Evolutionary conservation across 2,113 vertebrate genomes (phyloP).

Genomic region (Phylloscopus trochiloides): DNA sequence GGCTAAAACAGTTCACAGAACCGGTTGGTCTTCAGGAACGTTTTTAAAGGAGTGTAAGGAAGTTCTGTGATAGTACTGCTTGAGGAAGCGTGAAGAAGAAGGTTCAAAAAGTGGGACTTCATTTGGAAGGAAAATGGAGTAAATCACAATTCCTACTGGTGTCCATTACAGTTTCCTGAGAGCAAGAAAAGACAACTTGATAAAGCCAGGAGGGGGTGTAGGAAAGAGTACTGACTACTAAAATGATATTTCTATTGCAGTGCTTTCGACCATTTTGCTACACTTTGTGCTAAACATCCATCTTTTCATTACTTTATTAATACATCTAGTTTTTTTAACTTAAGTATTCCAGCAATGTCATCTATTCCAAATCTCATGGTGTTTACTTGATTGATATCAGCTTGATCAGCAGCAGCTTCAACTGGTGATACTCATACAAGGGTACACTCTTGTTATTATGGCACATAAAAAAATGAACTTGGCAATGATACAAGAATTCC

Average conservation of each 20-base stretch:
- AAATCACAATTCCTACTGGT: neutral
- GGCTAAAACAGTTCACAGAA: conserved; percentile 9
- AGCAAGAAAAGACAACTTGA: neutral
- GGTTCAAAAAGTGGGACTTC: neutral
- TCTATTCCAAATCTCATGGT: neutral
- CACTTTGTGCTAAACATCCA: neutral
- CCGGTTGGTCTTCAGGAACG: neutral
- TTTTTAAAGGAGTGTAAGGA: neutral
- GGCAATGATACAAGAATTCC: neutral
- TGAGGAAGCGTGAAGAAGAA: neutral
- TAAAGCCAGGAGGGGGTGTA: neutral
- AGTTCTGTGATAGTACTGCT: neutral
- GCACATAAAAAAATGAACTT: neutral
- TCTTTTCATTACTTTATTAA: neutral
- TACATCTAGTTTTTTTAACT: neutral
- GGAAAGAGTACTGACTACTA: neutral
- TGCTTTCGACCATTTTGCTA: neutral
- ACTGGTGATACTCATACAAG: neutral
- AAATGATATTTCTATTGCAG: neutral
- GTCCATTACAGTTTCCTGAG: neutral
- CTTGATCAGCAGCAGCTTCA: neutral
- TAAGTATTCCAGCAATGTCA: neutral
- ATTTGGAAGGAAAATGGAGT: neutral
- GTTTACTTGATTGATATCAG: neutral
- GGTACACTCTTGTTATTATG: neutral